Percentiles rank a stretch among this genome's conserved stretches.
Conservation (phyloP, 2,888 invertebrate genomes). For the Pomacea canaliculata region DNA sequence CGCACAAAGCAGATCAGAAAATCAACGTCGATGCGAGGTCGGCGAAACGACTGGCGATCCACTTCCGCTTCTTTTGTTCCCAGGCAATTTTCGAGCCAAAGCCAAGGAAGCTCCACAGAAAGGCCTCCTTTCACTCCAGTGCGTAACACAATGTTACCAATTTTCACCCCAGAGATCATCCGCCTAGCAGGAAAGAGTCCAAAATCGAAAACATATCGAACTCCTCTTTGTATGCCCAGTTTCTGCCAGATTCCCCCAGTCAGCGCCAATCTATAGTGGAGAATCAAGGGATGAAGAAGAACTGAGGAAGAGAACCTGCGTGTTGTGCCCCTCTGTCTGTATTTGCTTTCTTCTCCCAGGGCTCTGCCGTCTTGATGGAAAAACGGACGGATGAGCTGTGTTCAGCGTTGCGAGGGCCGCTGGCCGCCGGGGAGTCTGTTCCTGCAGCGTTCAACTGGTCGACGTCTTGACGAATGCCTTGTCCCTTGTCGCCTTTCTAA, state of each 20-base stretch:
- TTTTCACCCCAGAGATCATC: conserved; percentile 20
- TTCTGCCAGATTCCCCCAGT: conserved; percentile 1
- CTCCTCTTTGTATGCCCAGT: conserved; percentile 5
- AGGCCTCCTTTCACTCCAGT: neutral
- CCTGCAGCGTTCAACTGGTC: too few species aligned
- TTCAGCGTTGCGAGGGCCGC: neutral
- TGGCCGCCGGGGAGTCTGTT: too few species aligned
- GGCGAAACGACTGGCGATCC: neutral
- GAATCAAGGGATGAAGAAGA: neutral
- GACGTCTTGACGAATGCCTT: too few species aligned
- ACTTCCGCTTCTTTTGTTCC: neutral
- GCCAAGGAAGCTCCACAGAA: neutral
- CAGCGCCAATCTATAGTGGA: neutral
- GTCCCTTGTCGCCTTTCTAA: too few species aligned
- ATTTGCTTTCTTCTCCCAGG: neutral
- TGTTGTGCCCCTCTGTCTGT: conserved; percentile 2
- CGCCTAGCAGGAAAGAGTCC: neutral
- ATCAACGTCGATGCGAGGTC: conserved; percentile 3
- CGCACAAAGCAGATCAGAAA: neutral
- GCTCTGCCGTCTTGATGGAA: neutral
- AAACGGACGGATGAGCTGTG: conserved; percentile 1
- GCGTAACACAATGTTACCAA: conserved; percentile 19
- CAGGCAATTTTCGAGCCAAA: conserved; percentile 14
- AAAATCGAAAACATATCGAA: conserved; percentile 22
- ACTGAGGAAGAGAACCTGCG: neutral